Base-by-base conservation (phyloP, 2,797 vertebrate genomes). In the Sebastes flavidus region DNA sequence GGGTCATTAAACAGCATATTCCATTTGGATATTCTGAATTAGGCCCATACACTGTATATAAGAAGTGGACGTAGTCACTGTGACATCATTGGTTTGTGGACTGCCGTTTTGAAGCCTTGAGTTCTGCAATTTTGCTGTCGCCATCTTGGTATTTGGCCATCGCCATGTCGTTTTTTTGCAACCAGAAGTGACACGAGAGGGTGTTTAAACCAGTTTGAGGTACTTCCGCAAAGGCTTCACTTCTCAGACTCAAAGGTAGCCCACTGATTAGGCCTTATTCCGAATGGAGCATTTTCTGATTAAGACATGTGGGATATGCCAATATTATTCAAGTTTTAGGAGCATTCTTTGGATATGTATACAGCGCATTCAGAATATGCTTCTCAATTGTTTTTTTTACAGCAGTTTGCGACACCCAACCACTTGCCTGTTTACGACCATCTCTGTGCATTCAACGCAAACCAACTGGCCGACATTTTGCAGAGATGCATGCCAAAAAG, bases 321-420 rank as follows among this genome's bases (percentile, higher is more conserved):
- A 0, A n/a, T n/a, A n/a, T 20, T 49, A 49, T 49, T 49, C 18
- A 49, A 49, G 42, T 49, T 49, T 49, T 49, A 49, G 42, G 0
- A 49, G 16, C 0, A 49, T 49, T 49, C 42, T 52, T n/a, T 52
- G 46, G 46, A 52, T 4, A n/a, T 52, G 46, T 52, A 52, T 52
- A 49, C 36, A 38, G 5, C 0, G 2, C 46, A 52, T 52, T 52
- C 46, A 52, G 18, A 49, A 52, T 0, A 0, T 0, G 46, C 46
- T 52, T 52, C 18, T 52, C 46, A 52, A 52, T n/a, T n/a, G 46
- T 0, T 0, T 8, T 52, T 52, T 52, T 52, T 52, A 52, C 46
- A n/a, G 46, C 46, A 52, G 46, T 52, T 20, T 52, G 46, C 18
- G 18, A n/a, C 46, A 52, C 46, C 7, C 46, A 52, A n/a, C 46